Percentiles rank a stretch among this genome's conserved stretches.
Evolutionary conservation across 2,797 vertebrate genomes (phyloP).

Genomic region (Pangasius krempfi): DNA sequence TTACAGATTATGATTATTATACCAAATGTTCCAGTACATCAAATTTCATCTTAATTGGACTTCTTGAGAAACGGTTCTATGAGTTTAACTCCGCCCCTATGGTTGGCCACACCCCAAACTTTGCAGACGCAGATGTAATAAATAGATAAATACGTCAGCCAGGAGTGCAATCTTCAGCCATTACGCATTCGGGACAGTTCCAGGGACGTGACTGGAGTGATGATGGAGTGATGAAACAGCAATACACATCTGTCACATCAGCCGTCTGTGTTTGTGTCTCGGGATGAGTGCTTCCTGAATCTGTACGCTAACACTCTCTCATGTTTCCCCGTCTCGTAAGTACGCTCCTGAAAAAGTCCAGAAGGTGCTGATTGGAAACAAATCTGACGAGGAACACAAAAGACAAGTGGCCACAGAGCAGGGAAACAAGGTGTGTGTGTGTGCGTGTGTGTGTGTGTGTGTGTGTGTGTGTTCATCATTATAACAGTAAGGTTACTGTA

Average conservation of each 20-base stretch:
- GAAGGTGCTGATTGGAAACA: constrained; percentile 96
- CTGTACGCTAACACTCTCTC: background rate
- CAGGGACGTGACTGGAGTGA: background rate
- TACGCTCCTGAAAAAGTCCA: constrained; percentile 93
- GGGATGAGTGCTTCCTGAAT: no score
- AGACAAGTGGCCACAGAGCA: constrained; percentile 94
- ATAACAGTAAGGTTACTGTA: background rate
- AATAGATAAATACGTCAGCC: background rate
- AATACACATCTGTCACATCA: background rate
- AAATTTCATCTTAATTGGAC: background rate
- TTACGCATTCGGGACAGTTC: background rate
- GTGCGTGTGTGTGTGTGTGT: background rate
- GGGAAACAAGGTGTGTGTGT: constrained; percentile 85
- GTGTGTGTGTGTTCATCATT: background rate
- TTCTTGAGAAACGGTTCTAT: background rate
- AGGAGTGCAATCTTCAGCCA: background rate
- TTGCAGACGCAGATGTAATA: background rate
- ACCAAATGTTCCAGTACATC: background rate
- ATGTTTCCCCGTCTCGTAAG: constrained; percentile 67
- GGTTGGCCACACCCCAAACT: background rate
- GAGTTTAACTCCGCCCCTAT: background rate
- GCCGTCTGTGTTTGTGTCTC: background rate
- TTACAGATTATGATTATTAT: background rate
- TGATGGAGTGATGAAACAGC: background rate
- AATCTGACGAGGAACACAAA: constrained; percentile 91